phyloP scores from a whole-genome alignment of 2,113 vertebrate genomes.

The Catagonus wagneri region DNA sequence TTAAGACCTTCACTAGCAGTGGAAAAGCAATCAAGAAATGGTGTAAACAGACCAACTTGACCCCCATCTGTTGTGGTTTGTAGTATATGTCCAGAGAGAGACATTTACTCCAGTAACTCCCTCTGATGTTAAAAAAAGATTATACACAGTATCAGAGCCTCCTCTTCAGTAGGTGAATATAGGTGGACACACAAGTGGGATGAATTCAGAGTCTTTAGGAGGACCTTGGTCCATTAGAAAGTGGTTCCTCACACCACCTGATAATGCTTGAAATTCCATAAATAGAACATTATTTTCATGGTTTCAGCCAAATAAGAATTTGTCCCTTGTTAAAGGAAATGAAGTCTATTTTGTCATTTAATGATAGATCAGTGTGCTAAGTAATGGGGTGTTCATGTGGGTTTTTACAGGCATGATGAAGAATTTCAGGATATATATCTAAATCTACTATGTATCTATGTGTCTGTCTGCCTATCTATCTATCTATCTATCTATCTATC shows the following conservation, averaged over 20 bases:
- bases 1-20: constrained; percentile 57
- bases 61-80: constrained; percentile 71
- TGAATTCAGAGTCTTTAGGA: constrained; percentile 12
- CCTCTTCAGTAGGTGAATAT: background rate
- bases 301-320: constrained; percentile 14
- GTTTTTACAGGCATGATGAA: background rate
- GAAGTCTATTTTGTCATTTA: background rate
- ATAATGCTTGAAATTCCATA: background rate
- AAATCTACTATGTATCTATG: no score
- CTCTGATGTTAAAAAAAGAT: constrained; percentile 45
- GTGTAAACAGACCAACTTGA: constrained; percentile 72
- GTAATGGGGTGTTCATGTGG: background rate
- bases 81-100: constrained; percentile 52
- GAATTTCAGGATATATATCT: background rate
- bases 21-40: constrained; percentile 68
- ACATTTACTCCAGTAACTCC: constrained; percentile 1
- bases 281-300: background rate
- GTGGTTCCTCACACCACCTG: background rate
- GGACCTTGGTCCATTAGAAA: background rate
- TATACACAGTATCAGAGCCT: background rate
- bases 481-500: no score
- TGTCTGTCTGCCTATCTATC: no score
- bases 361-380: constrained; percentile 11
- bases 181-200: background rate
- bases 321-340: background rate